A percentile compares a stretch with the other conserved stretches of the same genome.
These are phyloP conservation scores for Parotocinclus haroldoi DNA, from an alignment of 2,797 vertebrate species.

Conservation along the genomic window DNA sequence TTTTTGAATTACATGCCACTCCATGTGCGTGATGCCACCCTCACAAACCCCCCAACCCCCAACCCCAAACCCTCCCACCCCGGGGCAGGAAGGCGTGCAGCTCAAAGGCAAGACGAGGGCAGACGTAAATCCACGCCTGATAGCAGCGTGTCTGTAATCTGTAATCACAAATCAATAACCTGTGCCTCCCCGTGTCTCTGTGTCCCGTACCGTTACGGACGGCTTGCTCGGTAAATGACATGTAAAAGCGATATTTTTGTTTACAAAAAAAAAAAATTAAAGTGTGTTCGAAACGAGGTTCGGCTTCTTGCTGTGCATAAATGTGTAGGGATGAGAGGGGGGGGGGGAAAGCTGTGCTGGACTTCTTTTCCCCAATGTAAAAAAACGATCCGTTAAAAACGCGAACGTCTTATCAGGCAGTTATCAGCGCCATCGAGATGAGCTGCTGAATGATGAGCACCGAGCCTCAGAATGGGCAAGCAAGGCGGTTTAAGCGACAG, in stretches of 20 bases:
- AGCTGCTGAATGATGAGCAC: too few species aligned
- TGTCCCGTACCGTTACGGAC: slow-evolving; percentile 22
- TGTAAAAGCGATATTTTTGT: slow-evolving; percentile 56
- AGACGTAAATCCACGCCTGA: slow-evolving; percentile 17
- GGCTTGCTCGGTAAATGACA: slow-evolving; percentile 27
- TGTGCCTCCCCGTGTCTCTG: slow-evolving; percentile 11
- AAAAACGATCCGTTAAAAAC: too few species aligned
- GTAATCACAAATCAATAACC: slow-evolving; percentile 7
- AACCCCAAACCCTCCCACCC: too few species aligned
- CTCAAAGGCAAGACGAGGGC: slow-evolving; percentile 3
- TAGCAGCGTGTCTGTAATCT: background rate
- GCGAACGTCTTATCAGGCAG: too few species aligned
- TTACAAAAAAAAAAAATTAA: slow-evolving; percentile 44
- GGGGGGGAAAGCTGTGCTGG: too few species aligned
- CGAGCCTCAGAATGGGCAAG: too few species aligned
- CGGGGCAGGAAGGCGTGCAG: background rate
- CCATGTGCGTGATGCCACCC: background rate
- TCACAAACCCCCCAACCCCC: too few species aligned
- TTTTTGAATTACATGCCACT: slow-evolving; percentile 19
- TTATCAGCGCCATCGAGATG: too few species aligned
- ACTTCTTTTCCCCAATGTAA: too few species aligned
- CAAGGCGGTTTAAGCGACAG: too few species aligned
- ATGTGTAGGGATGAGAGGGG: too few species aligned
- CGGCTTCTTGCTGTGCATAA: too few species aligned
- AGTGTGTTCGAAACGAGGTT: slow-evolving; percentile 16